A percentile compares a stretch with the other conserved stretches of the same genome.
Evolutionary conservation across 2,113 vertebrate species (phyloP).

Genomic region (Gulo gulo): DNA sequence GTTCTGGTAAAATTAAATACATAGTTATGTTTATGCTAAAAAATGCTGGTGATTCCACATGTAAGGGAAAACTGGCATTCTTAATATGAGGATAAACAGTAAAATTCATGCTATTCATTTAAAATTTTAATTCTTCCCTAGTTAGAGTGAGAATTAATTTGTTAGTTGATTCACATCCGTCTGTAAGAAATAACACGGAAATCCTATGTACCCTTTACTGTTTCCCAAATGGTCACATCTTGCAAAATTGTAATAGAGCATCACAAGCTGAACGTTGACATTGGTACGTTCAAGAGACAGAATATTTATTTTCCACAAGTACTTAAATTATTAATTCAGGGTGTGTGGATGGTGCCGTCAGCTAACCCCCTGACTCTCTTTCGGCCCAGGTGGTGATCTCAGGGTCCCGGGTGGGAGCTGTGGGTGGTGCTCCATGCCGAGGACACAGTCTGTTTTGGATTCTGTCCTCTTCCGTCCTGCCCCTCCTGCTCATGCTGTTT

Average conservation of each 20-base stretch:
- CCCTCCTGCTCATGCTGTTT: too few relatives aligned
- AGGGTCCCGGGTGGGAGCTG: background rate
- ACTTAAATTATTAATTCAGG: background rate
- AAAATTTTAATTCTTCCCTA: background rate
- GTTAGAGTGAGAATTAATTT: background rate
- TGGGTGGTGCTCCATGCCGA: background rate
- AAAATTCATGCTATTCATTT: background rate
- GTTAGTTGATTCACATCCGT: background rate
- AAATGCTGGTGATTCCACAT: background rate
- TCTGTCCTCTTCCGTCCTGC: background rate
- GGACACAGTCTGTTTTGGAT: background rate
- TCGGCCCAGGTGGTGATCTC: background rate
- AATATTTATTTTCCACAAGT: background rate
- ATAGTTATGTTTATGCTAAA: background rate
- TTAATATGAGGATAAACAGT: background rate
- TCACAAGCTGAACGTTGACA: background rate
- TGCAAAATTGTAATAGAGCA: background rate
- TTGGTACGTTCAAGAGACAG: background rate
- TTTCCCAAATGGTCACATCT: background rate
- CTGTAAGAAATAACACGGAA: background rate
- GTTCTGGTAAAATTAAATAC: background rate
- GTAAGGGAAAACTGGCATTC: background rate
- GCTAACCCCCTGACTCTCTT: background rate
- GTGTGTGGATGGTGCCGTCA: background rate
- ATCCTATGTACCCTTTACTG: background rate